Base-by-base conservation (phyloP, 2,797 vertebrate genomes). In the Myotis findleyi region DNA sequence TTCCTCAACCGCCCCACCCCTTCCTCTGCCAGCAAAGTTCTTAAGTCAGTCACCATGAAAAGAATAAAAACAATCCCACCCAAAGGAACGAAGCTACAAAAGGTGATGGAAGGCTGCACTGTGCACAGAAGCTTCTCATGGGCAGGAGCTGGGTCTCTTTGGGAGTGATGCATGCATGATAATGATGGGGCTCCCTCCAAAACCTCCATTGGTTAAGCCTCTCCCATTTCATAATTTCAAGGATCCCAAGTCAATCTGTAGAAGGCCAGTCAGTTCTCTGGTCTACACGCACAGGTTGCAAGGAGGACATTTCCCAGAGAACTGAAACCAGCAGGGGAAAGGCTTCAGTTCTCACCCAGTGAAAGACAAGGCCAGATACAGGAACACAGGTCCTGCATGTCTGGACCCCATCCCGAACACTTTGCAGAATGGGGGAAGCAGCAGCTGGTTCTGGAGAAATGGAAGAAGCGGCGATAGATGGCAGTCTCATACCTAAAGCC, bases 361-460 rank as follows among this genome's bases (percentile, higher is more conserved):
- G 85, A 68, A 71, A 36, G 18, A 41, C 53, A 57, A 8, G 62
- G 55, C 33, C 68, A 71, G 57, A 75, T 5, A 5, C 2, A 75
- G 75, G 79, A 82, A 79, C 5, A 0, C 0, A 25, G 44, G 53
- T 36, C 57, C 62, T 2, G 2, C 18, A 4, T 0, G 7, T 49
- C 5, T 57, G 93, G 62, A 86, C 7, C 4, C 47, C 20, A 12
- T 13, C 27, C 18, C 12, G 33, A 36, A 11, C 3, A 33, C 27
- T n/a, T 21, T 5, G 7, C n/a, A 44, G 51, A 38, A 91, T 33
- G 0, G 12, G 47, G 27, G 25, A 75, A n/a, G 47, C 7, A 83
- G 64, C 7, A 38, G 27, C n/a, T 41, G 57, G 33, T 27, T 68
- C 17, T 17, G 77, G 57, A 83, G 33, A 80, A 79, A 71, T 27